Conservation (phyloP, 2,888 invertebrate species). For the Monochamus alternatus region DNA sequence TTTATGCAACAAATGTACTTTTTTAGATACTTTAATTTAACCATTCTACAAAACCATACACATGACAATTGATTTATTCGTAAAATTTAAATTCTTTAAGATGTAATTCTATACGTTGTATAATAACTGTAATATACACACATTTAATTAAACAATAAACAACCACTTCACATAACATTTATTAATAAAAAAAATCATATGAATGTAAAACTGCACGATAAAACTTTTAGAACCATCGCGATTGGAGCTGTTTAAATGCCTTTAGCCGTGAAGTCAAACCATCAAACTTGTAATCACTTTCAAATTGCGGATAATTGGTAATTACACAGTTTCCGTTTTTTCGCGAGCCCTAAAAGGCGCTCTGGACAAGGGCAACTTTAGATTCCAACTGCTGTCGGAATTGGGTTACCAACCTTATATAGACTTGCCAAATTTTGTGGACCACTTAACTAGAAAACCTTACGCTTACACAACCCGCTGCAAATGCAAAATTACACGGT, state of each 20-base stretch:
- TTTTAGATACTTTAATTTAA: no score
- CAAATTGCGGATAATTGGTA: background rate
- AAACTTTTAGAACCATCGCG: no score
- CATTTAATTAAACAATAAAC: no score
- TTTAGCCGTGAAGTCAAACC: background rate
- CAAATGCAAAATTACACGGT: conserved; percentile 77
- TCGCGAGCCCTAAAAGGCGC: conserved; percentile 25
- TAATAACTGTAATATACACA: no score
- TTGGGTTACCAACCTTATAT: conserved; percentile 71
- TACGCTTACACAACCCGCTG: conserved; percentile 72
- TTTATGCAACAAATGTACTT: no score
- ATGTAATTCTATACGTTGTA: no score
- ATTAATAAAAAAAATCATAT: no score
- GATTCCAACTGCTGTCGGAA: conserved; percentile 63
- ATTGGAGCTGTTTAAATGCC: background rate
- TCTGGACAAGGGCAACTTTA: conserved; percentile 46
- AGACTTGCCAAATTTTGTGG: conserved; percentile 77
- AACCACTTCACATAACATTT: no score
- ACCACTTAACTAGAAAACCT: conserved; percentile 78
- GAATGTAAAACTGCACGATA: no score
- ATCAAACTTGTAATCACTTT: background rate
- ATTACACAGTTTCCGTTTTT: conserved; percentile 3
- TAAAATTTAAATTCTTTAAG: no score
- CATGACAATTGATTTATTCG: no score
- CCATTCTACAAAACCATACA: no score